Evolutionary conservation across 2,888 invertebrate species (phyloP), one percentile per base, ranked within the genome.

Genomic region (Dascillus cervinus): DNA sequence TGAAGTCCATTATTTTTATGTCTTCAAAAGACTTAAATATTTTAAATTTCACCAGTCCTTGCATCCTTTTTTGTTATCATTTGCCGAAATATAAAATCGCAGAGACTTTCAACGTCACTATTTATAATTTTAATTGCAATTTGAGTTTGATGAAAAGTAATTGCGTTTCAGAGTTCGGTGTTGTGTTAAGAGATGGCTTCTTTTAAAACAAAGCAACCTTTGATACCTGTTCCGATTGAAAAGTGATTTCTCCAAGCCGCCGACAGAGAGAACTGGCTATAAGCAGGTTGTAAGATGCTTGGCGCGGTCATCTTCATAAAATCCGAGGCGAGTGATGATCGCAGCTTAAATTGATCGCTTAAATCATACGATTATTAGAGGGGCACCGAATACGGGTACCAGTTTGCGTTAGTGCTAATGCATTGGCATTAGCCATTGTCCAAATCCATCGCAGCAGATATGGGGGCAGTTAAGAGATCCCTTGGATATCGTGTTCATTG

Each of bases 191-290:
- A 60, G 60, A 60, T 60, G 60, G 58, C 60, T 39, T 26, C 49
- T 40, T 50, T 50, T 39, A 49, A 53, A 53, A 53, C 49, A 49
- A 50, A 56, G 50, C 40, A 46, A 35, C 39, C 43, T 46, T 47
- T 51, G 54, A 48, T 55, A 58, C 56, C 57, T 58, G 58, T 51
- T 52, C 44, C 53, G 46, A 54, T 49, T 44, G 41, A 45, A 50
- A 35, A 39, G 31, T 56, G 52, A 52, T 57, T 57, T 39, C 47
- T 29, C 34, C 44, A 39, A 47, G 46, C n/a, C 41, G 45, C 52
- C 56, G 46, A 52, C 46, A 57, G 58, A 58, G 56, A 41, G 53
- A 49, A 53, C 48, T n/a, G n/a, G n/a, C n/a, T n/a, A n/a, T n/a
- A n/a, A n/a, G n/a, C n/a, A n/a, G n/a, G n/a, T n/a, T n/a, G n/a